Evolutionary conservation across 2,113 vertebrate species (phyloP).

Genomic region (Puffinus mauretanicus): DNA sequence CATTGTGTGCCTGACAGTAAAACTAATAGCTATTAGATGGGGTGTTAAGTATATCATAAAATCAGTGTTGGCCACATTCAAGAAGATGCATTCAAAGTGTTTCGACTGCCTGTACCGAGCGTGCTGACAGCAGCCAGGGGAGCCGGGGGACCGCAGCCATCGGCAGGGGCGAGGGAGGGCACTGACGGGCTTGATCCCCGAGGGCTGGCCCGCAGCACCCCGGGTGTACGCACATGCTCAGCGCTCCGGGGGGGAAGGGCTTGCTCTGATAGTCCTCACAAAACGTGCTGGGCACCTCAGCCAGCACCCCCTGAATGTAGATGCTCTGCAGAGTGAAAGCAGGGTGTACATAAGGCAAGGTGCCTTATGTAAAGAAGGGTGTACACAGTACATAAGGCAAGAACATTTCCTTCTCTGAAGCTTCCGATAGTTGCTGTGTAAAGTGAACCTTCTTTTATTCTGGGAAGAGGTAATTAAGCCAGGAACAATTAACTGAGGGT

Average conservation of each 20-base stretch:
- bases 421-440: neutral
- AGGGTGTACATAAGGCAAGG: neutral
- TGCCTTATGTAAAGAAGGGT: neutral
- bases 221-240: rapidly evolving
- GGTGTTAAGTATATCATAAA: conserved; percentile 64
- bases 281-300: neutral
- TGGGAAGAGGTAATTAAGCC: neutral
- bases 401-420: neutral
- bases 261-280: rapidly evolving
- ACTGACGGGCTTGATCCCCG: neutral
- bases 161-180: neutral
- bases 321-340: neutral
- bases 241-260: neutral
- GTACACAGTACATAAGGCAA: rapidly evolving
- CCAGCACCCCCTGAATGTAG: rapidly evolving
- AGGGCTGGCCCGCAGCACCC: neutral
- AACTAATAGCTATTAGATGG: conserved; percentile 64
- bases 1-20: conserved; percentile 65
- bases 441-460: neutral
- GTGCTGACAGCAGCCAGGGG: neutral
- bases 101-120: neutral
- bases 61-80: conserved; percentile 30
- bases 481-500: neutral
- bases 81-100: neutral
- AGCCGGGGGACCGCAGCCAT: neutral